A percentile compares a stretch with the other conserved stretches of the same genome.
Evolutionary conservation across 1,140 invertebrate genomes (phyloP).

Genomic region (Scylla paramamosain): DNA sequence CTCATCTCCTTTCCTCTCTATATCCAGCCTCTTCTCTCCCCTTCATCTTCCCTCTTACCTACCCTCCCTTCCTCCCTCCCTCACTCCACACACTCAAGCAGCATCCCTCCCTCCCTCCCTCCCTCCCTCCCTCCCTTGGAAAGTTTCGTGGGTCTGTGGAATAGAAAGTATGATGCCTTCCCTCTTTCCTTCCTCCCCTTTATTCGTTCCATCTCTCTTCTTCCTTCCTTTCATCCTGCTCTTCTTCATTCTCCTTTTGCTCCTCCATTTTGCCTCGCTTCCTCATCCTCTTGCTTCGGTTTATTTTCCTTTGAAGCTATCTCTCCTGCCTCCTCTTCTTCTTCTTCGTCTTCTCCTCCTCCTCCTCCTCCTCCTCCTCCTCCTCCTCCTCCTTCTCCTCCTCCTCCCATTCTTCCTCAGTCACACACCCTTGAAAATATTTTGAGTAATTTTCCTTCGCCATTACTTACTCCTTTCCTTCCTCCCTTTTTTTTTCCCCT

Average conservation of each 20-base stretch:
- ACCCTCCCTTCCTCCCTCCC: too few relatives aligned
- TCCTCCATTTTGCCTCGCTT: not conserved
- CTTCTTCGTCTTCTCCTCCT: not conserved
- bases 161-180: not conserved
- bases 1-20: not conserved
- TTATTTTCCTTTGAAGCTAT: not conserved
- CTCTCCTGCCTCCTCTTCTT: not conserved
- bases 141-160: not conserved
- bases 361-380: conserved; percentile 7
- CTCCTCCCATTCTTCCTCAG: not conserved
- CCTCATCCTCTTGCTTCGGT: not conserved
- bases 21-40: not conserved
- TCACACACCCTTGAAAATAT: not conserved
- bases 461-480: conserved; percentile 13
- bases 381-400: not conserved
- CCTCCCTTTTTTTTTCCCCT: not conserved
- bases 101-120: not conserved
- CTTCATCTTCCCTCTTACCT: too few relatives aligned
- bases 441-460: not conserved
- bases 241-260: not conserved
- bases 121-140: not conserved
- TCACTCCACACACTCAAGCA: too few relatives aligned
- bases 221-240: not conserved
- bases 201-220: not conserved
- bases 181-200: not conserved